A percentile compares a stretch with the other conserved stretches of the same genome.
These are phyloP conservation scores for Pipistrellus kuhlii DNA, from an alignment of 2,797 vertebrate species.

Conservation along the genomic window DNA sequence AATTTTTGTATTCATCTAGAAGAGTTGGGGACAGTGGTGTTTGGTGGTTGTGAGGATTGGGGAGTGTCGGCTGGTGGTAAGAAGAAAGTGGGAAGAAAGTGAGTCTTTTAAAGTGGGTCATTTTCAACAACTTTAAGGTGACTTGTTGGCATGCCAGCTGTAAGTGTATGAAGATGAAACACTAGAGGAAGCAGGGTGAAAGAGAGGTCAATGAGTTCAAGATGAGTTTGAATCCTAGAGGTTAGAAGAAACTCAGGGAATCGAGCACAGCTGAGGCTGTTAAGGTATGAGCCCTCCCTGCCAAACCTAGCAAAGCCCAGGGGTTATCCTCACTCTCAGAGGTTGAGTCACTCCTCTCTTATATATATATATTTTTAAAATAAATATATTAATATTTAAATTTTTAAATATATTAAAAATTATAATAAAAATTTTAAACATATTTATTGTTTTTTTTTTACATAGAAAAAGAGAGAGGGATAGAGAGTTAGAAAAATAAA, in stretches of 20 bases:
- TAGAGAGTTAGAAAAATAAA: too few relatives aligned
- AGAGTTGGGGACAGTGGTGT: not conserved
- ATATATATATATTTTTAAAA: too few relatives aligned
- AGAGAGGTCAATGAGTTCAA: not conserved
- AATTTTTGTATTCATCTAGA: not conserved
- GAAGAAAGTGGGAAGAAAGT: not conserved
- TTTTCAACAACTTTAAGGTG: not conserved
- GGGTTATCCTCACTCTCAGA: not conserved
- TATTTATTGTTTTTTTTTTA: too few relatives aligned
- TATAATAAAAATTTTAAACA: too few relatives aligned
- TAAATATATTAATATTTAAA: too few relatives aligned
- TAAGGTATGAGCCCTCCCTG: too few relatives aligned
- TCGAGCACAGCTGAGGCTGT: not conserved
- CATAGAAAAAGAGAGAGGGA: too few relatives aligned
- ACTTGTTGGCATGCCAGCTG: not conserved
- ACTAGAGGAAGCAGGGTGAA: not conserved
- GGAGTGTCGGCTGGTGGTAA: not conserved
- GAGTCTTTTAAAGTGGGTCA: not conserved
- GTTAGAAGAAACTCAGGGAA: not conserved
- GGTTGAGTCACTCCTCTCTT: not conserved
- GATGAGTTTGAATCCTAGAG: not conserved
- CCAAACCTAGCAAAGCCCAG: too few relatives aligned
- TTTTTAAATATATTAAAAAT: too few relatives aligned
- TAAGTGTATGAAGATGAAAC: not conserved
- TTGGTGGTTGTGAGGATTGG: rapidly evolving